phyloP scores from a whole-genome alignment of 2,113 vertebrate genomes.

The Callorhinus ursinus region DNA sequence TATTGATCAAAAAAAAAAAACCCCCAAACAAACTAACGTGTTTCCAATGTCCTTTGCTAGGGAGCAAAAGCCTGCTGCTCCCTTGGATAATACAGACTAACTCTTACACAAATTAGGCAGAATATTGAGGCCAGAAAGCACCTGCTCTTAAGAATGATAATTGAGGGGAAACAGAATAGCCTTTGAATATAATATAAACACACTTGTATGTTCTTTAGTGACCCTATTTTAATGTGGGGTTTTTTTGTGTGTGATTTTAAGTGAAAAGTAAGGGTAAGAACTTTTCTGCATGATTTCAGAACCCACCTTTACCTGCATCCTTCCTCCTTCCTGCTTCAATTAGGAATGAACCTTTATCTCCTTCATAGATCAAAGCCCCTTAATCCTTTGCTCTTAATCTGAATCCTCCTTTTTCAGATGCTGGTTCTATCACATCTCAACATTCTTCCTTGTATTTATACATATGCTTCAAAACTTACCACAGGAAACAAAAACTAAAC shows the following conservation, averaged over 20 bases:
- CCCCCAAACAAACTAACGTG: neutral
- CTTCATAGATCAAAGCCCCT: neutral
- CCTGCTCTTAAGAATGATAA: neutral
- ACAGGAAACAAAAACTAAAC: neutral
- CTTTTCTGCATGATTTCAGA: neutral
- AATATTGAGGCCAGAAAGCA: slow-evolving; percentile 5
- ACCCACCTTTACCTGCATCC: neutral
- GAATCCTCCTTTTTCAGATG: neutral
- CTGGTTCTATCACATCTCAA: neutral
- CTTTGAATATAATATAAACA: neutral
- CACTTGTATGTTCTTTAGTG: neutral
- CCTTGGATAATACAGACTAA: slow-evolving; percentile 15
- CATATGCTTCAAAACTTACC: neutral
- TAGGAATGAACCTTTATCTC: neutral
- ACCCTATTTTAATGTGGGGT: neutral
- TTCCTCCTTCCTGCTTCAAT: neutral
- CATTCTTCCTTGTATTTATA: neutral
- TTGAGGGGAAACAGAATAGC: neutral
- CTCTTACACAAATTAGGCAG: neutral
- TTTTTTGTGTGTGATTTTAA: neutral
- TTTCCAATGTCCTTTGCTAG: slow-evolving; percentile 9
- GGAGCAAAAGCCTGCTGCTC: neutral
- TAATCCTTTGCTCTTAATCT: neutral
- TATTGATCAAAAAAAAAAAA: neutral
- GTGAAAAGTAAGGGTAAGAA: slow-evolving; percentile 18